Base-by-base conservation (phyloP, 2,113 vertebrate genomes). In the Nerophis lumbriciformis region DNA sequence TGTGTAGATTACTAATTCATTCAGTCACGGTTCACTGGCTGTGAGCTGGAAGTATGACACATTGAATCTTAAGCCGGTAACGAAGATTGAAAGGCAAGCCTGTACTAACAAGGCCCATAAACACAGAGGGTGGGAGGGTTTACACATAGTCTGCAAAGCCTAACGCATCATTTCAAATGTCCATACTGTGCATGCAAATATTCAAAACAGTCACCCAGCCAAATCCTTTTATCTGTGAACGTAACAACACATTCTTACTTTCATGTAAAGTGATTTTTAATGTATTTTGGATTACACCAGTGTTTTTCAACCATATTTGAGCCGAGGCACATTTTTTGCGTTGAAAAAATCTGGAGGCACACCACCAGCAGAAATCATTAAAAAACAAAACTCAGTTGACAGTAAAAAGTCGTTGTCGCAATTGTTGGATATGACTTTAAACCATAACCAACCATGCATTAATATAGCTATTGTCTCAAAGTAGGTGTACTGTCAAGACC, bases 81-180 rank as follows among this genome's bases (percentile, higher is more conserved):
- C 89, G 78, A 94, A 95, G 93, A 94, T 93, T 93, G 95, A 95
- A 93, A 94, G 93, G 90, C 91, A 91, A 92, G 92, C 90, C 90
- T 82, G 79, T 85, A 91, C 89, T 93, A 94, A 93, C 91, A 90
- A 89, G 73, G 0, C 88, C 85, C 90, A 92, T 92, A 92, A 92
- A 93, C 93, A 92, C 91, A 88, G 85, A 90, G 19, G 63, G 65
- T 6, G 15, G 38, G 56, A 60, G 89, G 83, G 92, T 89, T 90
- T 89, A 90, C 89, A 92, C 90, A 90, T 89, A 90, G 92, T 88
- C 91, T 88, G 88, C 87, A 90, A 92, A 90, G 64, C 59, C 60
- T 78, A 85, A 87, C 87, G 93, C 92, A 91, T 92, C 90, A 92
- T 91, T 82, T 91, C 70, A 49, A 5, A 49, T 16, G 15, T 1